A percentile compares a stretch with the other conserved stretches of the same genome.
phyloP scores from a whole-genome alignment of 2,797 vertebrate genomes.

The Gymnopithys bicolor region DNA sequence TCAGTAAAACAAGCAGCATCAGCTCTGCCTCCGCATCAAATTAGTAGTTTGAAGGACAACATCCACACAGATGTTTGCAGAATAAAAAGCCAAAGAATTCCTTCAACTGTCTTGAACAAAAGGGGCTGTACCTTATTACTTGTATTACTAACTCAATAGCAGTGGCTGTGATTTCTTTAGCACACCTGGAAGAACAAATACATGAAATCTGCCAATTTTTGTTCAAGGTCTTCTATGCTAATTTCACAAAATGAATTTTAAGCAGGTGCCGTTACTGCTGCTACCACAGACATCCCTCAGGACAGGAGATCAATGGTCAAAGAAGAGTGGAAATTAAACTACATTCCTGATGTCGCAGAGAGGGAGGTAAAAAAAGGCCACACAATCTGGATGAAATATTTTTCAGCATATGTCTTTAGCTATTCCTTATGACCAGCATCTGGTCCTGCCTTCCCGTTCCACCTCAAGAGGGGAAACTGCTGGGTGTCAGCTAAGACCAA shows the following conservation, averaged over 20 bases:
- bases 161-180: not conserved
- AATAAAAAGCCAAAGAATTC: not conserved
- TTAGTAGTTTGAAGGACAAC: constrained; percentile 2
- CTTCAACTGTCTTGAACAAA: not conserved
- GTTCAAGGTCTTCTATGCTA: not conserved
- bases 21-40: not conserved
- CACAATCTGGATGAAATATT: not conserved
- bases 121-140: not conserved
- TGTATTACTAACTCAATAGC: not conserved
- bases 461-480: not conserved
- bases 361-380: not conserved
- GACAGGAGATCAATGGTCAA: not conserved
- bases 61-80: constrained; percentile 19
- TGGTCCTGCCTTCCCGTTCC: not conserved
- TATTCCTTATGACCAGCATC: not conserved
- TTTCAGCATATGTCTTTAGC: not conserved
- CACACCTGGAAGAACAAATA: not conserved
- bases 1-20: not conserved
- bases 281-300: not conserved
- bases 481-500: not conserved
- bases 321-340: not conserved
- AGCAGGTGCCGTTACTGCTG: not conserved
- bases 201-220: not conserved
- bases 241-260: not conserved
- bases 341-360: not conserved